These are phyloP conservation scores for Clanis bilineata DNA, from an alignment of 2,888 invertebrate genomes.

Conservation along the genomic window DNA sequence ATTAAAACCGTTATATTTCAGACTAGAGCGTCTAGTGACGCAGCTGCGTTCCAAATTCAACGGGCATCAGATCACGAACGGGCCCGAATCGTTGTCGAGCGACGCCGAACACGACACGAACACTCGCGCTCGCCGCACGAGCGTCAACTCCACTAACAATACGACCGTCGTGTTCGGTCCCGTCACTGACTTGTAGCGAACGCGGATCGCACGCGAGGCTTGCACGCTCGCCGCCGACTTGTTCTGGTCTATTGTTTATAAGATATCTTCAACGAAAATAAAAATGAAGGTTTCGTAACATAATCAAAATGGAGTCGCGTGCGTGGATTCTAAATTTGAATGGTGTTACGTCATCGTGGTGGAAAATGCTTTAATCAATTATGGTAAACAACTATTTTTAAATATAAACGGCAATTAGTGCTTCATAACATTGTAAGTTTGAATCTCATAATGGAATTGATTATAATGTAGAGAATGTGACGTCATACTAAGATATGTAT, in stretches of 20 bases:
- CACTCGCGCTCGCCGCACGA: slow-evolving; percentile 56
- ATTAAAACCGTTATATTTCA: slow-evolving; percentile 56
- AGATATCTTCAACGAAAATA: slow-evolving; percentile 38
- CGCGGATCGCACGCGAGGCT: slow-evolving; percentile 45
- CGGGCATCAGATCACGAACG: slow-evolving; percentile 65
- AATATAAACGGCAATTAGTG: not conserved
- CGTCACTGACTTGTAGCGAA: slow-evolving; percentile 83
- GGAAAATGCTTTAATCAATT: not conserved
- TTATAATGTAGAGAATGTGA: not conserved
- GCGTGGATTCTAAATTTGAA: too few species aligned
- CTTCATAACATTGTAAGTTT: slow-evolving; percentile 1
- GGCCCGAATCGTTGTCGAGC: slow-evolving; percentile 70
- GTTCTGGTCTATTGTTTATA: slow-evolving; percentile 54
- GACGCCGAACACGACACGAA: slow-evolving; percentile 66
- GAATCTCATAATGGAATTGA: slow-evolving; percentile 10
- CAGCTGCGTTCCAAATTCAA: slow-evolving; percentile 78
- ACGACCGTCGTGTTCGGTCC: slow-evolving; percentile 82
- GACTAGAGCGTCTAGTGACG: slow-evolving; percentile 83
- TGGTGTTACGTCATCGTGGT: too few species aligned
- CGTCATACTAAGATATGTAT: not conserved
- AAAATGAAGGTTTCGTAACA: too few species aligned
- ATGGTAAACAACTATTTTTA: not conserved
- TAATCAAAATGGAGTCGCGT: too few species aligned
- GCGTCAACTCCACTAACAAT: slow-evolving; percentile 63
- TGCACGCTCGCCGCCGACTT: slow-evolving; percentile 54